phyloP scores from a whole-genome alignment of 2,888 invertebrate species.

The Pyralis farinalis region DNA sequence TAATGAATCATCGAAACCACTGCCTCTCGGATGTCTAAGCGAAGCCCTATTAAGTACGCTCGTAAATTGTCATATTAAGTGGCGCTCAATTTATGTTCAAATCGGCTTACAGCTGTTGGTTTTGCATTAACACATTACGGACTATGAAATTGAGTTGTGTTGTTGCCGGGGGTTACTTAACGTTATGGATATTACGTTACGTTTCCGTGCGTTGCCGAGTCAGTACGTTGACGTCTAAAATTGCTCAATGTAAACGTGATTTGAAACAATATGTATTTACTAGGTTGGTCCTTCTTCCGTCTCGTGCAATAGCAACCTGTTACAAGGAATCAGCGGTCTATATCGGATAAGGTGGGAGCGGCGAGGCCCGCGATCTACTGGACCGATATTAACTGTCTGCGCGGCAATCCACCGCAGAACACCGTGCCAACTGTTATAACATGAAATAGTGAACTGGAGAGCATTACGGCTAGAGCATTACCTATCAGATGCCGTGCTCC shows the following conservation, averaged over 20 bases:
- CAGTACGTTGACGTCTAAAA: slow-evolving; percentile 11
- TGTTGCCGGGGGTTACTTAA: slow-evolving; percentile 17
- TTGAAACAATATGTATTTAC: slow-evolving; percentile 10
- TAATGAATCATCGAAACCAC: slow-evolving; percentile 48
- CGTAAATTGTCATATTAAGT: slow-evolving; percentile 62
- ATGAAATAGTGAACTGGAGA: slow-evolving; percentile 55
- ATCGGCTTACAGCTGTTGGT: slow-evolving; percentile 51
- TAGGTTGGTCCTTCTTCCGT: neutral
- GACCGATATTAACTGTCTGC: slow-evolving; percentile 48
- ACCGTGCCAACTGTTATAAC: slow-evolving; percentile 52
- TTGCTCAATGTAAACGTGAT: slow-evolving; percentile 20
- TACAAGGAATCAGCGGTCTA: slow-evolving; percentile 8
- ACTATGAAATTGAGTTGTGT: slow-evolving; percentile 43
- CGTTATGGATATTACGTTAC: slow-evolving; percentile 28
- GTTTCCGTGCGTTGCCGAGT: slow-evolving; percentile 29
- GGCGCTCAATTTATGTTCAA: slow-evolving; percentile 49
- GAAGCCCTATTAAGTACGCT: slow-evolving; percentile 40
- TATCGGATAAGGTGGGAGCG: slow-evolving; percentile 23
- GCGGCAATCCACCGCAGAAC: slow-evolving; percentile 32
- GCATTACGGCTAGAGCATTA: slow-evolving; percentile 43
- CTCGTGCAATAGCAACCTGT: slow-evolving; percentile 1
- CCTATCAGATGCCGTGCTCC: slow-evolving; percentile 64
- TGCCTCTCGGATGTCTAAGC: slow-evolving; percentile 30
- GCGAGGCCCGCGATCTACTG: slow-evolving; percentile 43
- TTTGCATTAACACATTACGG: slow-evolving; percentile 45